Base-by-base conservation (phyloP, 2,113 vertebrate species). In the Sapajus apella region DNA sequence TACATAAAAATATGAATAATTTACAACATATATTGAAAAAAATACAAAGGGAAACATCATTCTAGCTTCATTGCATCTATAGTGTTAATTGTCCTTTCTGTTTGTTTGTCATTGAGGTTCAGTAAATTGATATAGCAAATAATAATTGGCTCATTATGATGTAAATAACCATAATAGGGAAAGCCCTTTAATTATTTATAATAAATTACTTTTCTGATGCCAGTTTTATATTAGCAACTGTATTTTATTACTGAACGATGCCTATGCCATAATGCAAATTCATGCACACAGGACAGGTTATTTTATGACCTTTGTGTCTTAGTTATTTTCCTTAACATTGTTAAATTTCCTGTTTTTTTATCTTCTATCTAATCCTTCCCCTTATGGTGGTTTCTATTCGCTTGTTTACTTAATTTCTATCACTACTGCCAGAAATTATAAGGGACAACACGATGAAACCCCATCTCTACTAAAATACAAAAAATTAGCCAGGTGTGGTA, bases 111-210 rank as follows among this genome's bases (percentile, higher is more conserved):
- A 50, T 40, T 91, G 77, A 95, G 73, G 6, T 50, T 94, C 81
- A 93, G 47, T 87, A 93, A 93, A 96, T 97, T 97, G 91, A 89
- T 83, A 91, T 32, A 70, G 21, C 45, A 86, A 93, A 91, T 61
- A 97, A 70, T 97, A 96, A 98, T 95, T 86, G 43, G 11, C 58
- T 97, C 79, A 93, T 97, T 95, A 95, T 91, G 75, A 91, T 80
- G 11, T 96, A 96, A 97, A 95, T 96, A 91, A 93, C 89, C 80
- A 52, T 79, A 35, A 85, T 79, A 91, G 25, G 52, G 52, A 90
- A 90, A 93, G 66, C 40, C 35, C 91, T 95, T 94, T 96, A 97
- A 97, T 94, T 93, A 96, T 97, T 94, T 96, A 43, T 17, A 89
- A 85, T 93, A 88, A 97, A 91, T 95, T 92, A 91, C 23, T 80